Conservation (phyloP, 2,797 vertebrate genomes). For the Monodelphis domestica region DNA sequence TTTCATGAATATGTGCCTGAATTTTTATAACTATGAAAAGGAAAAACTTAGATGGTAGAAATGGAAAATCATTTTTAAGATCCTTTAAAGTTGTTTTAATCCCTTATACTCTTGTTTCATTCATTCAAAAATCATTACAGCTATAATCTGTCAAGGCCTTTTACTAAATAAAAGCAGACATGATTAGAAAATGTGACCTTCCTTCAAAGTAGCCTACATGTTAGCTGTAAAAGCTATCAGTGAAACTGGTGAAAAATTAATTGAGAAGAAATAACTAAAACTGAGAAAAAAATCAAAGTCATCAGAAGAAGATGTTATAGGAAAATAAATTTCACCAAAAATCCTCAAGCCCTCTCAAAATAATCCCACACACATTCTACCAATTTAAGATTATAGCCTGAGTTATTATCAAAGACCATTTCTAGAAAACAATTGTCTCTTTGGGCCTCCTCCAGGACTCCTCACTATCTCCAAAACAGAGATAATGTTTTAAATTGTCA, state of each 20-base stretch:
- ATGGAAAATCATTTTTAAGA: neutral
- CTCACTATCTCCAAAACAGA: too few species aligned
- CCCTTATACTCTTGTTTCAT: neutral
- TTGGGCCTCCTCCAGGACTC: too few species aligned
- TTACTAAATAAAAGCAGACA: neutral
- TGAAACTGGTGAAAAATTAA: neutral
- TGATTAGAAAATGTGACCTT: neutral
- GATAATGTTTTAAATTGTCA: too few species aligned
- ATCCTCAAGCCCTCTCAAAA: too few species aligned
- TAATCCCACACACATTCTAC: too few species aligned
- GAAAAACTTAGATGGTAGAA: neutral
- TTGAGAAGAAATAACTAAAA: neutral
- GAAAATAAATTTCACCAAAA: neutral
- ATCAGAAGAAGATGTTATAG: neutral
- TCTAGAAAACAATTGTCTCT: too few species aligned
- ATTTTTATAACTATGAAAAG: neutral
- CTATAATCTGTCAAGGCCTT: neutral
- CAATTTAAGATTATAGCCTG: too few species aligned
- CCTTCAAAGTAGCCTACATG: neutral
- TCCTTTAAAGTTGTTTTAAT: neutral
- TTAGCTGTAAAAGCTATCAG: neutral
- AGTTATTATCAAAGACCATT: too few species aligned
- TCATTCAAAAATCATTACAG: neutral
- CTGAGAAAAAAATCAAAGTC: neutral
- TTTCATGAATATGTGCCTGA: neutral